Evolutionary conservation across 2,888 invertebrate genomes (phyloP).

Genomic region (Achlya flavicornis): DNA sequence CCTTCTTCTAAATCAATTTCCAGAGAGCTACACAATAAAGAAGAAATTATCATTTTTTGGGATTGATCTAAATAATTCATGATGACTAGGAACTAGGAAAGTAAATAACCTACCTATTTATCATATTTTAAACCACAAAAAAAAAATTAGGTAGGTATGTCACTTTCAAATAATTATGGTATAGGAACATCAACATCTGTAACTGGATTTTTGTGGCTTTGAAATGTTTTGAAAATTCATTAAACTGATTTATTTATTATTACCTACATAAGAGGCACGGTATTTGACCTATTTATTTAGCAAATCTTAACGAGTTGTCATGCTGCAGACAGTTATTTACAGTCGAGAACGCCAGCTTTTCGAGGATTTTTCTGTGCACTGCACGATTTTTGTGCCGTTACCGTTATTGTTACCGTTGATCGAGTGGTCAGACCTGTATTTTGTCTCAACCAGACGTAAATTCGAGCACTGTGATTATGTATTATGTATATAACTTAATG

Average conservation of each 20-base stretch:
- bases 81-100: neutral
- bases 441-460: conserved; percentile 65
- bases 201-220: neutral
- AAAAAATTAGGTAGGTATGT: too few species aligned
- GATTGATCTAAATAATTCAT: neutral
- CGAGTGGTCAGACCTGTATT: conserved; percentile 79
- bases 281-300: conserved; percentile 5
- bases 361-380: conserved; percentile 60
- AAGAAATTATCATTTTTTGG: neutral
- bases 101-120: too few species aligned
- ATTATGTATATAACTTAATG: conserved; percentile 26
- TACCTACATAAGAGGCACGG: neutral
- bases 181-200: too few species aligned
- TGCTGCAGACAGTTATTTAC: conserved; percentile 5
- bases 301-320: neutral
- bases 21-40: neutral
- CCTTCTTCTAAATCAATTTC: neutral
- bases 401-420: conserved; percentile 81
- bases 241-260: neutral
- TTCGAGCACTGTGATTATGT: conserved; percentile 49
- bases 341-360: conserved; percentile 36
- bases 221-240: neutral
- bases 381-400: conserved; percentile 74
- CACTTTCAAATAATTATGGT: too few species aligned
- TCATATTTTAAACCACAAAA: too few species aligned